These are phyloP conservation scores for Tyto alba DNA, from an alignment of 2,113 vertebrate species.

Conservation along the genomic window DNA sequence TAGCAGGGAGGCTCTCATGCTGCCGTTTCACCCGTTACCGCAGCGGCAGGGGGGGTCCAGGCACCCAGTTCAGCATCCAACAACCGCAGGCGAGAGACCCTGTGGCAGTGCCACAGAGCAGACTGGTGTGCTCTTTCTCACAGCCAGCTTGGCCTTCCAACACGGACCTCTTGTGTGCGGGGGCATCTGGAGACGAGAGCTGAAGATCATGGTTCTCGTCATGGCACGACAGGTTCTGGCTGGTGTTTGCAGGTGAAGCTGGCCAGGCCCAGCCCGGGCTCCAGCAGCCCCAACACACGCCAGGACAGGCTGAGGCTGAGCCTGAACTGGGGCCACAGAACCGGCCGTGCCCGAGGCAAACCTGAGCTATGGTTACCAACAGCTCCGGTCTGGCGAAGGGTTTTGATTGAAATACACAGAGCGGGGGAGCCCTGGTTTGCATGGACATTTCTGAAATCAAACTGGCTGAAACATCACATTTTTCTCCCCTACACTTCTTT, in stretches of 20 bases:
- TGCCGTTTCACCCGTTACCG: fast-evolving
- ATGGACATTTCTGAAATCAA: background rate
- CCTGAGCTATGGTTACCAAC: background rate
- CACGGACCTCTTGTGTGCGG: fast-evolving
- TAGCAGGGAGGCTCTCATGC: fast-evolving
- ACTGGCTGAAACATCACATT: background rate
- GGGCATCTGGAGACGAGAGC: background rate
- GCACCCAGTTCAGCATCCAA: no score
- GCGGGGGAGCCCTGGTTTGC: background rate
- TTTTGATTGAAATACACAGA: background rate
- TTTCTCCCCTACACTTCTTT: background rate
- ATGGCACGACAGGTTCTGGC: fast-evolving
- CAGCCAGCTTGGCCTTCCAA: background rate
- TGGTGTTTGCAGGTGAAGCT: background rate
- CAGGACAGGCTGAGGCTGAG: background rate
- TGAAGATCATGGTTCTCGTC: fast-evolving
- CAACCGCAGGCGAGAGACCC: background rate
- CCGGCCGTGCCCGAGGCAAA: background rate
- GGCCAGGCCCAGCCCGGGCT: background rate
- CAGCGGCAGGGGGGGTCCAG: fast-evolving
- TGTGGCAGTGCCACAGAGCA: fast-evolving
- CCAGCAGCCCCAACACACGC: background rate
- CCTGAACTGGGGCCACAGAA: background rate
- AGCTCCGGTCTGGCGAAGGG: background rate
- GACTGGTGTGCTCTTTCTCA: background rate